Evolutionary conservation across 1,140 invertebrate species (phyloP).

Genomic region (Sarcophaga peregrina): DNA sequence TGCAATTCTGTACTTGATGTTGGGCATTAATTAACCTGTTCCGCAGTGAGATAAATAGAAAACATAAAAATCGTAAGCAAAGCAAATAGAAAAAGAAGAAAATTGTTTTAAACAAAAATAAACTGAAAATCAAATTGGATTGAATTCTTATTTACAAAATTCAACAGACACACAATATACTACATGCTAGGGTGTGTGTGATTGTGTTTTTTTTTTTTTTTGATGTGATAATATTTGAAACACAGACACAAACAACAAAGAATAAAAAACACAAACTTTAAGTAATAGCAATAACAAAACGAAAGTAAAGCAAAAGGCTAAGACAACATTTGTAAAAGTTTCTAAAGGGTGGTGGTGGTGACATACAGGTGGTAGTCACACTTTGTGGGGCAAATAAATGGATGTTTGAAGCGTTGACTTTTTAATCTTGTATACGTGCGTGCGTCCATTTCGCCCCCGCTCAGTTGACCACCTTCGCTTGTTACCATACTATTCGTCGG

Average conservation of each 20-base stretch:
- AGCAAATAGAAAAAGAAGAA: not conserved
- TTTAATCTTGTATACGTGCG: not conserved
- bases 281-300: not conserved
- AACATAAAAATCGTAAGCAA: no score
- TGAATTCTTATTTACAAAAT: not conserved
- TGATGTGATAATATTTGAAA: not conserved
- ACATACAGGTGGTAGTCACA: not conserved
- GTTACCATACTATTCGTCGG: no score
- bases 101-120: not conserved
- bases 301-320: not conserved
- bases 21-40: not conserved
- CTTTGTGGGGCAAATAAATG: not conserved
- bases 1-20: not conserved
- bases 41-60: not conserved
- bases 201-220: not conserved
- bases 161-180: not conserved
- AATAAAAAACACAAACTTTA: not conserved
- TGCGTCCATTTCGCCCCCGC: no score
- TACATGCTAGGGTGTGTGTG: not conserved
- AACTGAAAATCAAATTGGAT: not conserved
- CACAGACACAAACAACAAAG: not conserved
- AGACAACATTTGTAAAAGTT: conserved; percentile 5
- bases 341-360: conserved; percentile 17
- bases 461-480: no score
- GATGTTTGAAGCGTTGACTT: not conserved